Percentiles rank a stretch among this genome's conserved stretches.
These are phyloP conservation scores for Hetaerina titia DNA, from an alignment of 2,888 invertebrate genomes.

Conservation along the genomic window DNA sequence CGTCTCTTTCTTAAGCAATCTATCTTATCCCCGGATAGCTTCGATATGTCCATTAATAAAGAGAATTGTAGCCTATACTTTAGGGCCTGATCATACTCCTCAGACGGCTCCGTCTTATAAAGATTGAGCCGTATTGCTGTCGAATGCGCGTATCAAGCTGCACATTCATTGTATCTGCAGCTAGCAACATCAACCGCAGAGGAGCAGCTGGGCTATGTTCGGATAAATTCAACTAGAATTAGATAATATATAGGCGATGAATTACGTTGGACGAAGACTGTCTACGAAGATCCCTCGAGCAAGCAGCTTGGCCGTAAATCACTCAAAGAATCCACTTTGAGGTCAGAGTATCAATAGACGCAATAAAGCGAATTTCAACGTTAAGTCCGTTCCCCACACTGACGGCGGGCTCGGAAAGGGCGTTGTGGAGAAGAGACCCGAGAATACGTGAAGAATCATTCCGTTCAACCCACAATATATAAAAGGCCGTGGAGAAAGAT, in stretches of 20 bases:
- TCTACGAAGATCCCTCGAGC: neutral
- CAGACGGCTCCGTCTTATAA: neutral
- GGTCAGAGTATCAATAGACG: neutral
- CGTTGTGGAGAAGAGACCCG: neutral
- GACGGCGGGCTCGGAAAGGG: neutral
- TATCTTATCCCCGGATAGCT: neutral
- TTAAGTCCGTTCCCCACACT: neutral
- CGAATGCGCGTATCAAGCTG: neutral
- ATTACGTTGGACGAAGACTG: neutral
- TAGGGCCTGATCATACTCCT: neutral
- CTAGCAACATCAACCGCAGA: neutral
- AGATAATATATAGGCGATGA: conserved; percentile 12
- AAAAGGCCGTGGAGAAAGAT: neutral
- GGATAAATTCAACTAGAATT: neutral
- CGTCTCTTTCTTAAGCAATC: neutral
- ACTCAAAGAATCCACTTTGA: neutral
- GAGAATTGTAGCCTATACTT: neutral
- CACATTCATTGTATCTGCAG: neutral
- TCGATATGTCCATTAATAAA: neutral
- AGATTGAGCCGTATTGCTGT: neutral
- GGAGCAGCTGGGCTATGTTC: neutral
- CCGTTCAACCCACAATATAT: neutral
- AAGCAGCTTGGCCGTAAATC: neutral
- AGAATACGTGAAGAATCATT: neutral
- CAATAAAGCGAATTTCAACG: neutral